Percentiles rank a stretch among this genome's conserved stretches.
Conservation (phyloP, 2,797 vertebrate genomes). For the Liasis olivaceus region DNA sequence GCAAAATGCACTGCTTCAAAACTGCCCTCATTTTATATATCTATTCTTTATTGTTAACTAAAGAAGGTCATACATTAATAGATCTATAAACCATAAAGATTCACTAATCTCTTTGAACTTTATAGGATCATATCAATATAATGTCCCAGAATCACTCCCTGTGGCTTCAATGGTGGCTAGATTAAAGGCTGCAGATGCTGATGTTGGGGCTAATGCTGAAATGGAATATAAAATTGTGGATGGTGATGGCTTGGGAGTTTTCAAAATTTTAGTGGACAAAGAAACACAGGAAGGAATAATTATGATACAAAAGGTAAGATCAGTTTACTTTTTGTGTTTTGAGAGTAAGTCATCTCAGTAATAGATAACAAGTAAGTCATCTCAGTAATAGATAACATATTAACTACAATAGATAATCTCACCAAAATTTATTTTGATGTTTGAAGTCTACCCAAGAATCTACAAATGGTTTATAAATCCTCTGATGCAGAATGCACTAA, state of each 20-base stretch:
- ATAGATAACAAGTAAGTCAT: not conserved
- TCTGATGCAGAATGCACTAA: not conserved
- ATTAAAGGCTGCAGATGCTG: conserved; percentile 92
- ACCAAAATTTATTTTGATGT: not conserved
- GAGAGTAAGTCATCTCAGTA: not conserved
- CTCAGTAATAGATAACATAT: not conserved
- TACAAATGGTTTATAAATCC: too few species aligned
- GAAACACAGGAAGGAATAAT: conserved; percentile 92
- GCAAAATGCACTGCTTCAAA: not conserved
- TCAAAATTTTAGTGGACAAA: conserved; percentile 91
- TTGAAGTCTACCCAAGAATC: too few species aligned
- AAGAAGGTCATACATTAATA: not conserved
- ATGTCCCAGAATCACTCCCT: conserved; percentile 87
- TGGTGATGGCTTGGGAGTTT: conserved; percentile 84
- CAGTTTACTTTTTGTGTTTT: not conserved
- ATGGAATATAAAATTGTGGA: conserved; percentile 96
- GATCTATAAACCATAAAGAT: not conserved
- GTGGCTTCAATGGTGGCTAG: conserved; percentile 88
- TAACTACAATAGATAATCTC: not conserved
- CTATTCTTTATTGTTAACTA: not conserved
- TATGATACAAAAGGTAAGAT: conserved; percentile 86
- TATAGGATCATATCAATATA: conserved; percentile 90
- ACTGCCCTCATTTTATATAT: not conserved
- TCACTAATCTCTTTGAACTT: conserved; percentile 61
- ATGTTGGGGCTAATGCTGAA: conserved; percentile 89